Evolutionary conservation across 2,113 vertebrate species (phyloP), one percentile per base, ranked within the genome.

Genomic region (Alexandromys fortis): DNA sequence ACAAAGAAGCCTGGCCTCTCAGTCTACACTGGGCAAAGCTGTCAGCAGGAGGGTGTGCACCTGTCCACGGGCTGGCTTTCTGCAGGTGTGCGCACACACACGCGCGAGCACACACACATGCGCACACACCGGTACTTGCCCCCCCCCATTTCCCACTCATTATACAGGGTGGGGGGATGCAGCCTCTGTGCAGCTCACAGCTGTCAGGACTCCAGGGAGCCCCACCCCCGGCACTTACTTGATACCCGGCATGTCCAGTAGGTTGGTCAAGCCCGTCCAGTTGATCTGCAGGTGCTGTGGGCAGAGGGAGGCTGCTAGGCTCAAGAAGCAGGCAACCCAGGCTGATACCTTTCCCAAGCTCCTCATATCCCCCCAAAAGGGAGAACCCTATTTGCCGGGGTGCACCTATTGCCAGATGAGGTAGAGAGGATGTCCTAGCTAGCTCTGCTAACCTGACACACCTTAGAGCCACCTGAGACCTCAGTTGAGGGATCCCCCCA

Each of bases 211-310:
- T 52, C 47, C 47, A 35, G 49, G 19, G 38, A 67, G 38, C 38
- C 38, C 30, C 38, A 21, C 55, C 24, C 16, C 35, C 45, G 55
- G 87, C 21, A 96, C 97, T 98, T 93, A 99, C 99, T 98, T 99
- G 98, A 99, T 99, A 17, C 98, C 99, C 13, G 99, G 99, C 45
- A 97, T 98, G 94, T 99, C 99, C 96, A 99, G 97, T 63, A 99
- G 94, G 97, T 99, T 99, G 70, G 99, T 99, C 97, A 99, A 98
- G 42, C 99, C 99, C 0, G 99, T 99, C 99, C 99, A 99, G 98
- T 99, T 99, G 97, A 99, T 98, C 95, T 99, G 97, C 86, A 99
- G 94, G 89, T 98, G 97, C 99, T 99, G 91, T n/a, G 92, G 95
- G 72, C 67, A 86, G 49, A 92, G 38, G 19, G 82, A 76, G 77